Evolutionary conservation across 2,888 invertebrate species (phyloP).

Genomic region (Junonia oenone): DNA sequence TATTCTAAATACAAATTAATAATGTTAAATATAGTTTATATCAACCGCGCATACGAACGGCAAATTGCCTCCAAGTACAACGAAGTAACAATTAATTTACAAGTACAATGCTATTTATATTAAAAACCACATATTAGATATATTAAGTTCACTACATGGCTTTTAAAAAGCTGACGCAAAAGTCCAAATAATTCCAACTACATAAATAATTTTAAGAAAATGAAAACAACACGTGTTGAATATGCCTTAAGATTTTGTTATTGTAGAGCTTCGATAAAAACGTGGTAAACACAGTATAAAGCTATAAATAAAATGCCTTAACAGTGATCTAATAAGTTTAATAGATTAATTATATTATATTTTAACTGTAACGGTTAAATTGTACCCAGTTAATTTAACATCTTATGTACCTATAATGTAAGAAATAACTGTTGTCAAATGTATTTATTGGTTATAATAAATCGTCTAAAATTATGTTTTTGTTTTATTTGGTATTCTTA

Average conservation of each 20-base stretch:
- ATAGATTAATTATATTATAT: slow-evolving; percentile 30
- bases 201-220: slow-evolving; percentile 9
- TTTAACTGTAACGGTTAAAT: slow-evolving; percentile 25
- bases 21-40: slow-evolving; percentile 5
- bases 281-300: slow-evolving; percentile 10
- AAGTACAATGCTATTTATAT: slow-evolving; percentile 17
- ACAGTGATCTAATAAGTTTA: slow-evolving; percentile 41
- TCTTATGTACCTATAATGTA: slow-evolving; percentile 45
- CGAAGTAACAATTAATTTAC: slow-evolving; percentile 28
- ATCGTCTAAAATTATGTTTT: slow-evolving; percentile 49
- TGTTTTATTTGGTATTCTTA: no score
- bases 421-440: slow-evolving; percentile 73
- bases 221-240: slow-evolving; percentile 7
- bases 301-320: slow-evolving; percentile 41
- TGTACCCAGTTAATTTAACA: slow-evolving; percentile 44
- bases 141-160: slow-evolving; percentile 10
- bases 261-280: slow-evolving; percentile 2
- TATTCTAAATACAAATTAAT: slow-evolving; percentile 5
- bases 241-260: slow-evolving; percentile 2
- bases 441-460: slow-evolving; percentile 76
- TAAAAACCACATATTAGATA: neutral
- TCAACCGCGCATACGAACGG: neutral
- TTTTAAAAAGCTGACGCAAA: slow-evolving; percentile 18
- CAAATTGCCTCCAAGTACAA: slow-evolving; percentile 31
- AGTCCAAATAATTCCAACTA: slow-evolving; percentile 20